Percentiles rank a stretch among this genome's conserved stretches.
Conservation (phyloP, 2,113 vertebrate species). For the Ceyx cyanopectus region DNA sequence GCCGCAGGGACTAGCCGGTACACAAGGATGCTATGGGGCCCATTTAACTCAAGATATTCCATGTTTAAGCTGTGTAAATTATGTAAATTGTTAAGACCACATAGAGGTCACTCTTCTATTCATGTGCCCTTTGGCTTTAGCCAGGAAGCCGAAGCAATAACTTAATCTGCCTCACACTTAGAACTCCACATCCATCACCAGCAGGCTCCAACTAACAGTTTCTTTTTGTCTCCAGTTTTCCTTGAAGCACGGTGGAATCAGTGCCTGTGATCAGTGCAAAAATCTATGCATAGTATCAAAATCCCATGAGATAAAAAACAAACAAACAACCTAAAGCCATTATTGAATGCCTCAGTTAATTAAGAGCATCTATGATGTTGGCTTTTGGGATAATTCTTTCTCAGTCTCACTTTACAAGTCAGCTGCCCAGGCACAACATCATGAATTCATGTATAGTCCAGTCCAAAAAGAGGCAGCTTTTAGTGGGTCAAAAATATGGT, state of each 20-base stretch:
- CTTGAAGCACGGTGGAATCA: not conserved
- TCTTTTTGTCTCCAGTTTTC: not conserved
- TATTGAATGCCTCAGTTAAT: not conserved
- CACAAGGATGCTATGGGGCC: accelerated
- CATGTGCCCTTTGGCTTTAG: not conserved
- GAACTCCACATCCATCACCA: not conserved
- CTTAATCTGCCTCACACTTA: not conserved
- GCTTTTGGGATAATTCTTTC: not conserved
- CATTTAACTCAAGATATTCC: not conserved
- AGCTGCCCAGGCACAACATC: not conserved
- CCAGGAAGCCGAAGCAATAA: not conserved
- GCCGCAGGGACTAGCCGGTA: too few species aligned
- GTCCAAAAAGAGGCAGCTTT: not conserved
- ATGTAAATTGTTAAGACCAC: not conserved
- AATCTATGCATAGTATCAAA: not conserved
- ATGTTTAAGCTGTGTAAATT: not conserved
- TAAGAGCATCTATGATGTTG: not conserved
- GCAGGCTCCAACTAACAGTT: not conserved
- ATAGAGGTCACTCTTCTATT: not conserved
- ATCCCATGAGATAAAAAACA: not conserved
- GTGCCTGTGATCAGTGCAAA: not conserved
- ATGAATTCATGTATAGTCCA: not conserved
- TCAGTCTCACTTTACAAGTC: not conserved
- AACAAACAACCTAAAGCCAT: not conserved
- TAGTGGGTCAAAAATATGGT: not conserved